phyloP scores from a whole-genome alignment of 2,797 vertebrate species.

The Squalus acanthias region DNA sequence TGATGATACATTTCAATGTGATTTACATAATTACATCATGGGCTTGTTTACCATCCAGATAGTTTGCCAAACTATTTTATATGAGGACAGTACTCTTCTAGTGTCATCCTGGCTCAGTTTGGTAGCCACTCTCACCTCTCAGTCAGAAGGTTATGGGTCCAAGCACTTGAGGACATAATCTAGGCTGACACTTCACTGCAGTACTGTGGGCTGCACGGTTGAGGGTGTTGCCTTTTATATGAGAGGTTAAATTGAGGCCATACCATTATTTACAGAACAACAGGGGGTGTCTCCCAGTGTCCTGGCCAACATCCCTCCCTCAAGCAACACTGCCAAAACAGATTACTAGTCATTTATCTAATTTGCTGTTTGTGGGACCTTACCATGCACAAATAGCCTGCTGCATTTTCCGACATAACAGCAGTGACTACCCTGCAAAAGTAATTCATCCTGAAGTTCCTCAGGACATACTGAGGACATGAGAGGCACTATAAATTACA shows the following conservation, averaged over 20 bases:
- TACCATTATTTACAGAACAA: background rate
- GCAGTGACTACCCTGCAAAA: background rate
- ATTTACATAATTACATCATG: background rate
- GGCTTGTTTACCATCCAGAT: background rate
- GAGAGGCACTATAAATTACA: background rate
- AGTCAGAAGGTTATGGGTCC: background rate
- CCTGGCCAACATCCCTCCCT: background rate
- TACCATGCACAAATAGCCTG: background rate
- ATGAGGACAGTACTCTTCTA: background rate
- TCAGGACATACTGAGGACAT: background rate
- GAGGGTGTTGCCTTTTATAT: background rate
- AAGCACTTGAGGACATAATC: background rate
- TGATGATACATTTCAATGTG: background rate
- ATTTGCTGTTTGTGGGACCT: background rate
- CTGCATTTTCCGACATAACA: background rate
- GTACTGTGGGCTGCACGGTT: background rate
- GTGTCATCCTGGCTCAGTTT: background rate
- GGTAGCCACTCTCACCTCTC: background rate
- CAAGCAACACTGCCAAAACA: background rate
- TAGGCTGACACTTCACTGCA: background rate
- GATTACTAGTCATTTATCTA: background rate
- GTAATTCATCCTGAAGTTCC: background rate
- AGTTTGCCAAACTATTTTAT: background rate
- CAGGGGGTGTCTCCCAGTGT: background rate
- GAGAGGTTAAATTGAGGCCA: background rate